Base-by-base conservation (phyloP, 2,113 vertebrate genomes). In the Rafetus swinhoei region DNA sequence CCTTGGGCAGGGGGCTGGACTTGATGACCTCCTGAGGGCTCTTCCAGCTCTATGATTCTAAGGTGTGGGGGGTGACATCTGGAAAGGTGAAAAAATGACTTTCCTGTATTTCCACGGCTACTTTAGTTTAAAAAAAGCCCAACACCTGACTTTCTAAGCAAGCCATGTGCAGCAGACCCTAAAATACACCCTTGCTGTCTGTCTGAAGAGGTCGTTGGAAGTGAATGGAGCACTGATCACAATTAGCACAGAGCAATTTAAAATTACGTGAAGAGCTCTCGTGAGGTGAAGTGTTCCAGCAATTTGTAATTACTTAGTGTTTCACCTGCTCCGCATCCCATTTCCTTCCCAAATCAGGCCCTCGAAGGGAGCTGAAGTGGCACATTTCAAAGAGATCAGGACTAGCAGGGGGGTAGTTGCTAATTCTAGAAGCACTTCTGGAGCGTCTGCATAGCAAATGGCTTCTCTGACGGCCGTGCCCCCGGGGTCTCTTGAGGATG, bases 231-330 rank as follows among this genome's bases (percentile, higher is more conserved):
- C 88, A 81, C 96, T 96, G 96, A 97, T 97, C 97, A 97, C 96
- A 97, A 97, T 97, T 97, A 97, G 96, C 72, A 91, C 79, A 94
- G 96, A 96, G 96, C 86, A 97, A 97, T 97, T 97, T 97, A 93
- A 97, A 97, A 97, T 97, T 97, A 97, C 97, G 95, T 97, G 96
- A 96, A 97, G 97, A 84, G 95, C 95, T 97, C 97, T 97, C 92
- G 84, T 69, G 88, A 76, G 82, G 9, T 96, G 95, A 97, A 97
- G 96, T 97, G 96, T 96, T 96, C 95, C 96, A 96, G 94, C 97
- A 97, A 97, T 97, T 97, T 92, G 86, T 95, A 97, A 97, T 97
- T 97, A 97, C 96, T 94, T 87, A 97, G 95, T 89, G 80, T 97
- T 96, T 97, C 97, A 97, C 97, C 97, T 97, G 97, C 97, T 95